A percentile compares a stretch with the other conserved stretches of the same genome.
These are phyloP conservation scores for Acipenser transmontanus DNA, from an alignment of 2,797 vertebrate species.

Conservation along the genomic window DNA sequence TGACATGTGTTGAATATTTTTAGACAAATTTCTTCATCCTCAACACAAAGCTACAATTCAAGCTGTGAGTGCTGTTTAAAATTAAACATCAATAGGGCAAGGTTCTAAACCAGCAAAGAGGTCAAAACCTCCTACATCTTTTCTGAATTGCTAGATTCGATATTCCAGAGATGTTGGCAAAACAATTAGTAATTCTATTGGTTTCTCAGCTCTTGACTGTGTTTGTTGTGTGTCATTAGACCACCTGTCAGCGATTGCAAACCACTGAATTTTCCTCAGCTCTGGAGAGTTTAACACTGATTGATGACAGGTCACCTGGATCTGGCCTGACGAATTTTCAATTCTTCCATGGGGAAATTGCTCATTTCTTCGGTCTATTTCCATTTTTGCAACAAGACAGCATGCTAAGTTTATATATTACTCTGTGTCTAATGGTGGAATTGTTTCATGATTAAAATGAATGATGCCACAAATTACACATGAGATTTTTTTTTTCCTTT, in stretches of 20 bases:
- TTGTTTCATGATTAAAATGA: constrained; percentile 67
- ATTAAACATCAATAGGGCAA: too few species aligned
- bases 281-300: constrained; percentile 78
- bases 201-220: constrained; percentile 61
- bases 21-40: too few species aligned
- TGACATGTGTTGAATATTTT: too few species aligned
- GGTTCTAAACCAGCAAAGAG: too few species aligned
- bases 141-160: constrained; percentile 21
- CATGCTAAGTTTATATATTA: constrained; percentile 87
- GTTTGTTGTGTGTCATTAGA: constrained; percentile 78
- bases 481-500: constrained; percentile 43
- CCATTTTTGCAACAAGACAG: constrained; percentile 84
- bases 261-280: constrained; percentile 58
- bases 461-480: constrained; percentile 71
- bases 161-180: constrained; percentile 31
- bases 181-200: constrained; percentile 68
- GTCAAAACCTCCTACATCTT: too few species aligned
- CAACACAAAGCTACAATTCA: too few species aligned
- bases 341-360: constrained; percentile 97
- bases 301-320: constrained; percentile 95
- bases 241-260: constrained; percentile 73
- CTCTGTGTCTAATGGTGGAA: constrained; percentile 74
- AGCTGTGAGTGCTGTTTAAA: too few species aligned
- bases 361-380: constrained; percentile 89
- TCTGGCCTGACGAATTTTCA: constrained; percentile 87